Evolutionary conservation across 2,113 vertebrate species (phyloP).

Genomic region (Seriola rivoliana): DNA sequence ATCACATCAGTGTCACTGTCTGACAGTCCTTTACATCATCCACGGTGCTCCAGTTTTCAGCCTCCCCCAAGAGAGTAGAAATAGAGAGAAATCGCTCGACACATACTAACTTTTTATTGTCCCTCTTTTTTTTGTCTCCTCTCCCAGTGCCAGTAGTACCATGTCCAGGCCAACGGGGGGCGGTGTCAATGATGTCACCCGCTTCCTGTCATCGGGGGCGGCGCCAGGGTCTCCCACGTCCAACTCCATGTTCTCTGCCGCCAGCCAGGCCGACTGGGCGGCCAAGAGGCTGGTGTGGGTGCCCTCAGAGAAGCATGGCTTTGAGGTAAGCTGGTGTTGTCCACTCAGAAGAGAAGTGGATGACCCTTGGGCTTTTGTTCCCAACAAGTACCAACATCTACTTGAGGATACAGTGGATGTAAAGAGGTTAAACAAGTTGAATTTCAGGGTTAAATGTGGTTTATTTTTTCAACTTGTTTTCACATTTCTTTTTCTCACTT

Average conservation of each 20-base stretch:
- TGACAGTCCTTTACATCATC: conserved; percentile 12
- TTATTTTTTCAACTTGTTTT: conserved; percentile 18
- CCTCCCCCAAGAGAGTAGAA: conserved; percentile 4
- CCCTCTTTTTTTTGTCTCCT: conserved; percentile 18
- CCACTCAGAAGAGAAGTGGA: neutral
- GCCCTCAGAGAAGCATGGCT: conserved; percentile 88
- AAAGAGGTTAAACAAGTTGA: neutral
- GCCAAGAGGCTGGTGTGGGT: conserved; percentile 88
- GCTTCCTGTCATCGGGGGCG: conserved; percentile 80
- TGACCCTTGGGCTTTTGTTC: neutral
- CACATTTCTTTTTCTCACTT: conserved; percentile 27
- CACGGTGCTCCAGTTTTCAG: conserved; percentile 35
- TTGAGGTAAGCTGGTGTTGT: conserved; percentile 80
- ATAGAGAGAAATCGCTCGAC: conserved; percentile 3
- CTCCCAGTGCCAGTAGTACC: conserved; percentile 73
- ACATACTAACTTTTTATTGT: conserved; percentile 21
- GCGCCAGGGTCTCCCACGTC: conserved; percentile 75
- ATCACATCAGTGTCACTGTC: conserved; percentile 67
- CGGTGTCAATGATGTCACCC: conserved; percentile 83
- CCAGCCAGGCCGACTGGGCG: conserved; percentile 88
- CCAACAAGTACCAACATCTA: conserved; percentile 1
- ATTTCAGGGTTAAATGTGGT: neutral
- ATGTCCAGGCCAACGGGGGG: conserved; percentile 83
- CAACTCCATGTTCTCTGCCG: conserved; percentile 74
- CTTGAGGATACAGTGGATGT: neutral